A percentile compares a stretch with the other conserved stretches of the same genome.
These are phyloP conservation scores for Virgularia gustaviana DNA, from an alignment of 92 coral and sea anemone genomes.

Conservation along the genomic window DNA sequence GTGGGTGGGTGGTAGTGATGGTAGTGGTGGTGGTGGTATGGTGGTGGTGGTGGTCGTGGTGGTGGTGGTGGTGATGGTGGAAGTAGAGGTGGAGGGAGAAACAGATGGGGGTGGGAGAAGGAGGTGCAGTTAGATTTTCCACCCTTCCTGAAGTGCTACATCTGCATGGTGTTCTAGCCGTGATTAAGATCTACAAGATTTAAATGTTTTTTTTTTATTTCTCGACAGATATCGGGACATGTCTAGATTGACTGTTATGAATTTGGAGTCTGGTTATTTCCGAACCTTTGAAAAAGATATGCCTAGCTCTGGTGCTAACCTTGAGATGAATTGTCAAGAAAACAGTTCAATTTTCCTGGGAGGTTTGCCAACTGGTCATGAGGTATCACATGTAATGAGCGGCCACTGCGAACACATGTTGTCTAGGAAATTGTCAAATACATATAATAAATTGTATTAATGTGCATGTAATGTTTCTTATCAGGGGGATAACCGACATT, in stretches of 20 bases:
- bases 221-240: conserved; percentile 54
- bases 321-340: conserved; percentile 37
- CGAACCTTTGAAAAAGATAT: conserved; percentile 69
- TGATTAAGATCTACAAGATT: background rate
- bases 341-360: conserved; percentile 61
- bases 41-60: no score
- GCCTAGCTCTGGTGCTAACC: conserved; percentile 13
- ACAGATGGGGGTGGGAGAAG: no score
- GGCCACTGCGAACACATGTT: background rate
- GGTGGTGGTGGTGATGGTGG: no score
- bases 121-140: no score
- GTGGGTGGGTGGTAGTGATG: no score
- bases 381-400: conserved; percentile 45
- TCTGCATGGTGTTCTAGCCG: no score
- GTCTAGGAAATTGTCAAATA: no score
- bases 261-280: conserved; percentile 55
- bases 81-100: no score
- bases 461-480: background rate
- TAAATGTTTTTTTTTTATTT: background rate
- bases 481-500: conserved; percentile 69
- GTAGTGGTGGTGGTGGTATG: no score
- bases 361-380: conserved; percentile 67
- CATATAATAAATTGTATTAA: background rate
- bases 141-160: no score
- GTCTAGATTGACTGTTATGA: conserved; percentile 80